phyloP scores from a whole-genome alignment of 1,140 invertebrate species.

The Planococcus citri region DNA sequence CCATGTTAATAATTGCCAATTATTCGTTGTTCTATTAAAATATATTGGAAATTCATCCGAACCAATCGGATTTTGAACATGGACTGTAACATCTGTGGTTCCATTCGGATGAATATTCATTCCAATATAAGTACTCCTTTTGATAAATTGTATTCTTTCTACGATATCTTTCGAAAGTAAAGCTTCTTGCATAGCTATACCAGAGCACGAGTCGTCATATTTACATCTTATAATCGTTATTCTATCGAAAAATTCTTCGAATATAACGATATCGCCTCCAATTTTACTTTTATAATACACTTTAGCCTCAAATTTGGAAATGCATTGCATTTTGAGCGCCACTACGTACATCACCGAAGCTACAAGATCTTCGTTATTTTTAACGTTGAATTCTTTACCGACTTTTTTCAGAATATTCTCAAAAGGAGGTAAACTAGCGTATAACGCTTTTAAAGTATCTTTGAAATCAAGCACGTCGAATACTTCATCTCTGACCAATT shows the following conservation, averaged over 20 bases:
- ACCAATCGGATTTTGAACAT: neutral
- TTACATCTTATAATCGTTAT: too few species aligned
- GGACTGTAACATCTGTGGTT: neutral
- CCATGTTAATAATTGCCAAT: too few species aligned
- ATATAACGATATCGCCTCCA: neutral
- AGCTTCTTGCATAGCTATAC: neutral
- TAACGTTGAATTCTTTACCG: too few species aligned
- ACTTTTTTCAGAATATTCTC: too few species aligned
- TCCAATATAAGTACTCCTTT: neutral
- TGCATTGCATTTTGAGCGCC: neutral
- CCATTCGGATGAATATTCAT: neutral
- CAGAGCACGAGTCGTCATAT: neutral
- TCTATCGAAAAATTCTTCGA: neutral
- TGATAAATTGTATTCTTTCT: neutral
- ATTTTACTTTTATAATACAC: neutral
- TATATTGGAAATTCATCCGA: neutral
- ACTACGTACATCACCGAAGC: neutral
- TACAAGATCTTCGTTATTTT: neutral
- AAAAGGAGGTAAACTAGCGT: too few species aligned
- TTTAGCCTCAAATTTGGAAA: neutral
- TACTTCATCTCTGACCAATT: neutral
- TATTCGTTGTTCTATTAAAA: too few species aligned
- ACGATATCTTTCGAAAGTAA: neutral
- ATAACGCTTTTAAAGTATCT: too few species aligned
- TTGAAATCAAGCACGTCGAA: too few species aligned